Percentiles rank a stretch among this genome's conserved stretches.
phyloP scores from a whole-genome alignment of 2,113 vertebrate species.

The Naja naja region DNA sequence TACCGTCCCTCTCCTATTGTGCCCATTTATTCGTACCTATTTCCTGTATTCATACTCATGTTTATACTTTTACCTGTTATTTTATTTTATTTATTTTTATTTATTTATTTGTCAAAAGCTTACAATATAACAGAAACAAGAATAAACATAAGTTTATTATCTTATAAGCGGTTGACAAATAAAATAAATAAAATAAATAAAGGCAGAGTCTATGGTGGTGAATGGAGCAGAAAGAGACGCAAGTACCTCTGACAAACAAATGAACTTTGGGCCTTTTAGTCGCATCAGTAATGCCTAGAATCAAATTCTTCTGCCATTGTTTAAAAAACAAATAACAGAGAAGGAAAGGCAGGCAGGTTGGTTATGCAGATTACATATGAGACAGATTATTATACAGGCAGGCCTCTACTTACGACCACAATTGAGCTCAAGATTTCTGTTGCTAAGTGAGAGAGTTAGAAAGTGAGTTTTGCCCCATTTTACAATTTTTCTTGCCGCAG shows the following conservation, averaged over 20 bases:
- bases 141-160: too few relatives aligned
- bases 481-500: background rate
- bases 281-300: conserved; percentile 30
- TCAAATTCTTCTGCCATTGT: background rate
- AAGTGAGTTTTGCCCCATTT: background rate
- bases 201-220: background rate
- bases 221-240: background rate
- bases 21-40: too few relatives aligned
- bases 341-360: background rate
- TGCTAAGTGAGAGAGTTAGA: too few relatives aligned
- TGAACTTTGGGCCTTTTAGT: conserved; percentile 15
- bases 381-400: background rate
- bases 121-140: too few relatives aligned
- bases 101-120: too few relatives aligned
- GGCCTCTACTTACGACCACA: background rate
- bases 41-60: too few relatives aligned
- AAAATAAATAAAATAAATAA: too few relatives aligned
- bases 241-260: background rate
- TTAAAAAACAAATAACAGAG: background rate
- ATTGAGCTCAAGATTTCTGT: background rate
- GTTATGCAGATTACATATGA: background rate
- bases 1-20: too few relatives aligned
- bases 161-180: too few relatives aligned
- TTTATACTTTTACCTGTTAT: too few relatives aligned
- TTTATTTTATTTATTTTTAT: too few relatives aligned